Evolutionary conservation across 2,888 invertebrate species (phyloP), one percentile per base, ranked within the genome.

Genomic region (Sinohyriopsis cumingii): DNA sequence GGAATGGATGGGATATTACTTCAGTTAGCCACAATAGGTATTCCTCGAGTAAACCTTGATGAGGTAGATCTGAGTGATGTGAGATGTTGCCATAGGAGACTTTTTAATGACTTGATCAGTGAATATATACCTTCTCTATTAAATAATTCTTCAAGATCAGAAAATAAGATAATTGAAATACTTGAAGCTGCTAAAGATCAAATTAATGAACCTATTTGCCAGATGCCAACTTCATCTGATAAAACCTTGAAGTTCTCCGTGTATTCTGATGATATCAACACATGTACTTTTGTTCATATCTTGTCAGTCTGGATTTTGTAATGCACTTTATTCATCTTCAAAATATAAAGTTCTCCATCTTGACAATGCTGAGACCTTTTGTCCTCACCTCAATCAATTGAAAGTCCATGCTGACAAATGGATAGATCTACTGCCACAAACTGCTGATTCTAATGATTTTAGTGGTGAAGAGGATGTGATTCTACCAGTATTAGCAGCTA

Each of bases 81-180:
- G 18, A 61, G 33, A 28, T 61, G 61, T 61, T 61, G 61, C 45
- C 61, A 61, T 61, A 61, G 5, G 61, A 22, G 61, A 61, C 61
- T 61, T 28, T 33, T 61, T 45, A 61, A 61, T 61, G 61, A 61
- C 5, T 25, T 61, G 18, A 61, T 61, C 19, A 20, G 28, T 25
- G 61, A 61, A 6, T 5, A 61, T 5, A 19, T 61, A 45, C 61
- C 61, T 61, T 22, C 61, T 7, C 20, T 61, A 33, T 45, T 22
- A 33, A 25, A 9, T 61, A 25, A 25, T 12, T 33, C 61, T 19
- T 61, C 61, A 25, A 22, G 45, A 3, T 61, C 61, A 28, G 61
- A 61, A 61, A 61, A 61, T 22, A 61, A 61, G 28, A 20, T 61
- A 45, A 28, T 61, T 2, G 45, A 28, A 28, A 61, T 9, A 22